Base-by-base conservation (phyloP, 2,888 invertebrate species). In the Limnephilus marmoratus region DNA sequence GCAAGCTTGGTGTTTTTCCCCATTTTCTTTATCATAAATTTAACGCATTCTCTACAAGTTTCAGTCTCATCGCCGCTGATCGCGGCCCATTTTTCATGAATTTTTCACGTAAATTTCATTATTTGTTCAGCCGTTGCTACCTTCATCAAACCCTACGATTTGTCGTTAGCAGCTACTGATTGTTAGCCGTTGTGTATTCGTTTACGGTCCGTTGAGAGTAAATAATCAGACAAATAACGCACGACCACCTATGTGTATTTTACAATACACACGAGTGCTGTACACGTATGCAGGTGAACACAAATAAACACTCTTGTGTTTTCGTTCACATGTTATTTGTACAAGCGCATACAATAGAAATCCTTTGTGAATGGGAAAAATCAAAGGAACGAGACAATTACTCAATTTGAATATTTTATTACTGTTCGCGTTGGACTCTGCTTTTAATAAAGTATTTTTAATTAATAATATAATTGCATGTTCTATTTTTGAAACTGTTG, bases 61-160 rank as follows among this genome's bases (percentile, higher is more conserved):
- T 24, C 68, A 9, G 24, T 9, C 7, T 4, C 2, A 9, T 9
- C 9, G 24, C 9, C 68, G n/a, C 2, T 68, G 68, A 68, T 37
- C 37, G 83, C 18, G 24, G 37, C 24, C 34, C 31, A 83, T 83
- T 83, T 83, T 83, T 83, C 83, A 31, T n/a, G 37, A 37, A 83
- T 37, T 83, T 31, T 83, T 34, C 37, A 83, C 83, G 37, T 34
- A 34, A 83, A 83, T 83, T 83, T 83, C 34, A 83, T 83, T 83
- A 83, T 83, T 83, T 83, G 83, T 83, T 83, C 37, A 83, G 24
- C 34, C 34, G 83, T 37, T 24, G 4, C 83, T 83, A 34, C 83
- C 37, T 24, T 83, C 18, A 83, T 83, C 34, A 83, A 24, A 11
- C 24, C 24, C 83, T 83, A 37, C 37, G 83, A 83, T 83, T 83